phyloP scores from a whole-genome alignment of 2,888 invertebrate species.

The Cosmia trapezina region DNA sequence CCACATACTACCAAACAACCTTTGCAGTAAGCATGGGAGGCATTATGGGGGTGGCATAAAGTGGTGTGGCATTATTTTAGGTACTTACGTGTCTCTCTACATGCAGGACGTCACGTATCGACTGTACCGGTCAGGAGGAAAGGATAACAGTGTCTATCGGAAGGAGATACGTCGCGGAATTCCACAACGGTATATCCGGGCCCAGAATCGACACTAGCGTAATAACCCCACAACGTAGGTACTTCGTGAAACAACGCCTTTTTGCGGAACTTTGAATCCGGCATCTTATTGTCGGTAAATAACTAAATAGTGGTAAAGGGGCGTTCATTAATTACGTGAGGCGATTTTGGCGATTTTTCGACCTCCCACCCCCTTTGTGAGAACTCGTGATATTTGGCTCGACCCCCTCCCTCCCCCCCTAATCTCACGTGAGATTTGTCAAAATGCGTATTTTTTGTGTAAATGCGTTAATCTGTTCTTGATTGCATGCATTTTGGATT shows the following conservation, averaged over 20 bases:
- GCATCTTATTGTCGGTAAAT: not conserved
- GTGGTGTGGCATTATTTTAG: too few species aligned
- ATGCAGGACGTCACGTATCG: constrained; percentile 1
- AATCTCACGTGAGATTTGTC: too few species aligned
- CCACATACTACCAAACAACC: not conserved
- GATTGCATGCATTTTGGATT: too few species aligned
- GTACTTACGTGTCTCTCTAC: not conserved
- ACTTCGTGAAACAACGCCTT: not conserved
- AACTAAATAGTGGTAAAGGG: too few species aligned
- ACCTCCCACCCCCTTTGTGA: too few species aligned
- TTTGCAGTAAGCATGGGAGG: not conserved
- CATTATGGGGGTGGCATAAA: not conserved
- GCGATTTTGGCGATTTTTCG: too few species aligned
- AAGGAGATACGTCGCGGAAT: too few species aligned
- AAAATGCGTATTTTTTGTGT: too few species aligned
- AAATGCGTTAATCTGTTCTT: too few species aligned
- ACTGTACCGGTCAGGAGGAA: not conserved
- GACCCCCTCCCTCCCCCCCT: too few species aligned
- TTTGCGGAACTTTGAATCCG: not conserved
- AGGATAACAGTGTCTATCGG: not conserved
- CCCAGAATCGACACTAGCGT: constrained; percentile 3
- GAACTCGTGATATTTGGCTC: too few species aligned
- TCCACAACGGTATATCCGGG: not conserved
- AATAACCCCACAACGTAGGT: not conserved
- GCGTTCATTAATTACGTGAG: too few species aligned